These are phyloP conservation scores for Myotis daubentonii DNA, from an alignment of 2,797 vertebrate genomes.

Conservation along the genomic window DNA sequence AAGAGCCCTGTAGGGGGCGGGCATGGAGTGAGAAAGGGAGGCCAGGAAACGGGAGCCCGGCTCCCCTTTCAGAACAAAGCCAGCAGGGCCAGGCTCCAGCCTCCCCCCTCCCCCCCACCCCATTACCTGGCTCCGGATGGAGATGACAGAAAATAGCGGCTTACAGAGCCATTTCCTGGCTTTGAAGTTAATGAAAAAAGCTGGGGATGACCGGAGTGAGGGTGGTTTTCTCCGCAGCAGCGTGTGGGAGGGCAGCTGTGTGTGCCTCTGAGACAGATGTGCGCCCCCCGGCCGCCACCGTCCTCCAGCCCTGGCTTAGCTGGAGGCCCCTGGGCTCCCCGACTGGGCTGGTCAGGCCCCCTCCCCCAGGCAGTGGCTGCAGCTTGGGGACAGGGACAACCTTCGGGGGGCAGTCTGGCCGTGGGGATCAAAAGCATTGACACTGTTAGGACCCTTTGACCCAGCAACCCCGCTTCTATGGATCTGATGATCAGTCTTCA, in stretches of 20 bases:
- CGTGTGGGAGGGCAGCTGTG: neutral
- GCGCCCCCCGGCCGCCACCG: neutral
- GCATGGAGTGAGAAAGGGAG: neutral
- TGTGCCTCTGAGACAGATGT: neutral
- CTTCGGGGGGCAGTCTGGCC: neutral
- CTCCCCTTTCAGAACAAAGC: constrained; percentile 35
- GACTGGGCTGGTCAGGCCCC: neutral
- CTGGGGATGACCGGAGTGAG: neutral
- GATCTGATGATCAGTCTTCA: neutral
- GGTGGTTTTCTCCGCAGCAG: neutral
- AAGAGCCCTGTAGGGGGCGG: neutral
- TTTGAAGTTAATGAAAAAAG: constrained; percentile 50
- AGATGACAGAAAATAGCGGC: constrained; percentile 37
- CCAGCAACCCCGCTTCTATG: neutral
- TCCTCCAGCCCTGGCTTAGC: neutral
- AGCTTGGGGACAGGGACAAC: neutral
- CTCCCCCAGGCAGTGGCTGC: neutral
- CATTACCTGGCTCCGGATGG: constrained; percentile 24
- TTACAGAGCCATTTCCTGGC: constrained; percentile 36
- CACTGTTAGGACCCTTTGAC: neutral
- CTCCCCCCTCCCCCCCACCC: neutral
- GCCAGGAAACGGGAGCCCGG: neutral
- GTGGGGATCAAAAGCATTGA: neutral
- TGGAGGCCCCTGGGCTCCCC: neutral
- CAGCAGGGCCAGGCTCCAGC: neutral